phyloP scores from a whole-genome alignment of 2,888 invertebrate genomes.

The Notocelia uddmanniana region DNA sequence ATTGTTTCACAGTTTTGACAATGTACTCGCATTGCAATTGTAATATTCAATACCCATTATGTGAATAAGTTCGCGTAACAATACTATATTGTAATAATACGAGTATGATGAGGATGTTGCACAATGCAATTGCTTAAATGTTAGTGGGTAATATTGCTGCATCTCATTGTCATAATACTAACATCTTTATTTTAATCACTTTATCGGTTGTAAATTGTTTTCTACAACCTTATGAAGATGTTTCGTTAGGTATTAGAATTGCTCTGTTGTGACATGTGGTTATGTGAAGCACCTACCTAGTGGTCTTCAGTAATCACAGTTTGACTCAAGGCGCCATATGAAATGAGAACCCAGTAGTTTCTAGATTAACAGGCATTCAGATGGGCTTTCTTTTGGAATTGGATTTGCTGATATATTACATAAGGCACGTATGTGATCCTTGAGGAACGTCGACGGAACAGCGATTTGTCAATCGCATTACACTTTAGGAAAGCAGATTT shows the following conservation, averaged over 20 bases:
- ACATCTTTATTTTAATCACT: neutral
- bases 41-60: conserved; percentile 32
- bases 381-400: too few relatives aligned
- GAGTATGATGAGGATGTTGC: conserved; percentile 42
- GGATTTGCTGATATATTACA: too few relatives aligned
- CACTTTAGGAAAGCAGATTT: too few relatives aligned
- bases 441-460: too few relatives aligned
- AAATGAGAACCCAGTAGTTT: too few relatives aligned
- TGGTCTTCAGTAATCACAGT: too few relatives aligned
- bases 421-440: too few relatives aligned
- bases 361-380: too few relatives aligned
- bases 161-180: conserved; percentile 17
- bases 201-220: neutral
- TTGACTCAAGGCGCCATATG: too few relatives aligned
- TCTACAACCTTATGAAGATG: neutral
- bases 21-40: conserved; percentile 18
- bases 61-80: conserved; percentile 34
- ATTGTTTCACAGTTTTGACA: neutral
- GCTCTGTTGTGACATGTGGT: too few relatives aligned
- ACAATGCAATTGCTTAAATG: conserved; percentile 49
- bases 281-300: too few relatives aligned
- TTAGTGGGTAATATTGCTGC: conserved; percentile 44
- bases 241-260: neutral
- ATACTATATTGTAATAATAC: conserved; percentile 40
- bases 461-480: too few relatives aligned